phyloP scores from a whole-genome alignment of 2,888 invertebrate genomes.

The Meloe dianella region DNA sequence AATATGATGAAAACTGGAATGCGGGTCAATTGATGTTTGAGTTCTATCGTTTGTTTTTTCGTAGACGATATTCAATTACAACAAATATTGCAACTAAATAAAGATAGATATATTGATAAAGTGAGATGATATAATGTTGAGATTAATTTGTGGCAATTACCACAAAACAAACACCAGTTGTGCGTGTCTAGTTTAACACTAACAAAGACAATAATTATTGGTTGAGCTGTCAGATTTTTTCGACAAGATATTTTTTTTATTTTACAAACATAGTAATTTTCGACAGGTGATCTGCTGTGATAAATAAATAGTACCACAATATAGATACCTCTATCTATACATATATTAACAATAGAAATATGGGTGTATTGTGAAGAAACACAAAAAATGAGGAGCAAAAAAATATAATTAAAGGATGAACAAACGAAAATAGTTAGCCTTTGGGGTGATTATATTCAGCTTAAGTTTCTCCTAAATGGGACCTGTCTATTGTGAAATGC shows the following conservation, averaged over 20 bases:
- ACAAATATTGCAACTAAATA: constrained; percentile 11
- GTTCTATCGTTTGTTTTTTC: constrained; percentile 27
- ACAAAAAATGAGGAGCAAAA: background rate
- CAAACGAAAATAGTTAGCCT: constrained; percentile 13
- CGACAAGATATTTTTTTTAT: background rate
- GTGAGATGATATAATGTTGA: background rate
- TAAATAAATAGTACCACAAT: constrained; percentile 21
- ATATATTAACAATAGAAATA: background rate
- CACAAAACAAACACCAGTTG: constrained; percentile 20
- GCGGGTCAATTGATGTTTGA: constrained; percentile 30
- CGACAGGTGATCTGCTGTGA: constrained; percentile 24
- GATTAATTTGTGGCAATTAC: constrained; percentile 19
- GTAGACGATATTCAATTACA: constrained; percentile 32
- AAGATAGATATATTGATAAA: background rate
- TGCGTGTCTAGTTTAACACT: constrained; percentile 14
- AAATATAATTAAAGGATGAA: constrained; percentile 10
- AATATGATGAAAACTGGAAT: constrained; percentile 29
- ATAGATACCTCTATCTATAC: background rate
- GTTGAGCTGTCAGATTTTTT: constrained; percentile 17
- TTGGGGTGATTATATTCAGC: constrained; percentile 42
- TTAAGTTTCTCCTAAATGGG: constrained; percentile 33
- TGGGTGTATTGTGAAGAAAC: background rate
- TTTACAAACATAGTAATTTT: constrained; percentile 22
- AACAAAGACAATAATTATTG: constrained; percentile 20
- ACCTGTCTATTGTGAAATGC: constrained; percentile 29